phyloP scores from a whole-genome alignment of 1,140 invertebrate species.

The Trissolcus basalis region DNA sequence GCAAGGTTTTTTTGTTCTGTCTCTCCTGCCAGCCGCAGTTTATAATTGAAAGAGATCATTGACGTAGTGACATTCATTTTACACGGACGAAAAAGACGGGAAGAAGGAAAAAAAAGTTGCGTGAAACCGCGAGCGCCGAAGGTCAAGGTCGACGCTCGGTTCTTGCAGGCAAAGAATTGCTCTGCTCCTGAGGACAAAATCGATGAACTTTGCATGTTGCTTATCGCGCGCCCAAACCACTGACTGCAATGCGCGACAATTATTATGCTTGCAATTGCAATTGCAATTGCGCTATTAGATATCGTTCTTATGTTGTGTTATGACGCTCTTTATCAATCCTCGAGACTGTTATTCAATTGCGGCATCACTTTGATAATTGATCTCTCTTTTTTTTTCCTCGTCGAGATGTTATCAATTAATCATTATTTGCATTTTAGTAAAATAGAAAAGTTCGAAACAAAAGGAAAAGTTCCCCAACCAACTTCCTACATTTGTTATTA shows the following conservation, averaged over 20 bases:
- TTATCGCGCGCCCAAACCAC: conserved; percentile 45
- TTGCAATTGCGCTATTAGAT: conserved; percentile 37
- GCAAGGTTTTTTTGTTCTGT: too few species aligned
- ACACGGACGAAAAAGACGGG: too few species aligned
- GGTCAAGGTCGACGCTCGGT: conserved; percentile 67
- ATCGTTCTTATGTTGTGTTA: conserved; percentile 25
- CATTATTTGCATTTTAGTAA: too few species aligned
- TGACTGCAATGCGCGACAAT: conserved; percentile 45
- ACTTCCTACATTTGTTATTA: too few species aligned
- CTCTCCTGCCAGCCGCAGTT: too few species aligned
- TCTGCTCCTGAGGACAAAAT: conserved; percentile 59
- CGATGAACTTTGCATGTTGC: conserved; percentile 68
- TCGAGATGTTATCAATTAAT: too few species aligned
- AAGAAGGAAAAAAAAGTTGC: conserved; percentile 32
- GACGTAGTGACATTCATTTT: too few species aligned
- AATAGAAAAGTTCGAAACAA: too few species aligned
- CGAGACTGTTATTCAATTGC: conserved; percentile 10
- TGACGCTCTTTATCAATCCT: conserved; percentile 25
- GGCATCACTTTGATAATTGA: too few species aligned
- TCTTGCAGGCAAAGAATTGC: conserved; percentile 60
- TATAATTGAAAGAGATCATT: too few species aligned
- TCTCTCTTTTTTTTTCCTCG: too few species aligned
- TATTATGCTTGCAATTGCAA: conserved; percentile 44
- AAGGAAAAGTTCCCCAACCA: too few species aligned
- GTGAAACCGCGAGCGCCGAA: conserved; percentile 55